phyloP scores from a whole-genome alignment of 2,797 vertebrate genomes.

The Ataeniobius toweri region DNA sequence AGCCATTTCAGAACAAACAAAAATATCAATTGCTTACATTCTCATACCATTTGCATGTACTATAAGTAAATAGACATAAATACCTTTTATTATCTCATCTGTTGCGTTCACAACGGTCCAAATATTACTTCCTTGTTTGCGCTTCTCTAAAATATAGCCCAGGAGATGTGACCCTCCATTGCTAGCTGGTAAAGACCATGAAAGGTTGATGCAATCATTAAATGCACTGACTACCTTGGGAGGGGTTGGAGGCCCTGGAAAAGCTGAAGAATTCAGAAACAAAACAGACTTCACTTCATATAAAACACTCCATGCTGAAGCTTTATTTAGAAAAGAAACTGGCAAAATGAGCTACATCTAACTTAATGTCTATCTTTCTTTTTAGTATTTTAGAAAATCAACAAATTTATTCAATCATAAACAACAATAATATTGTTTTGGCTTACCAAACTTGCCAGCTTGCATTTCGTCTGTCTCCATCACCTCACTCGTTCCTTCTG shows the following conservation, averaged over 20 bases:
- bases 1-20: conserved; percentile 14
- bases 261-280: conserved; percentile 66
- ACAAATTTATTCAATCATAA: not conserved
- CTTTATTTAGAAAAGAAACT: not conserved
- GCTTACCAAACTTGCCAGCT: conserved; percentile 84
- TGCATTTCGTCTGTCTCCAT: conserved; percentile 87
- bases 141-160: conserved; percentile 87
- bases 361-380: not conserved
- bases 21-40: not conserved
- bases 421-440: not conserved
- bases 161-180: conserved; percentile 78
- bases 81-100: conserved; percentile 79
- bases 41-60: not conserved
- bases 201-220: conserved; percentile 78
- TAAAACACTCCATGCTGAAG: not conserved
- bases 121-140: conserved; percentile 84
- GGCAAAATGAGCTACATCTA: not conserved
- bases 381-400: not conserved
- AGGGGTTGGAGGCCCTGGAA: conserved; percentile 80
- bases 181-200: conserved; percentile 81
- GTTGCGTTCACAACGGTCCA: conserved; percentile 81
- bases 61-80: not conserved
- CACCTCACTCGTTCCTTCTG: conserved; percentile 81
- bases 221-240: conserved; percentile 80
- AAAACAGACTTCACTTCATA: not conserved